Percentiles rank a stretch among this genome's conserved stretches.
Evolutionary conservation across 2,797 vertebrate species (phyloP).

Genomic region (Synaphobranchus kaupii): DNA sequence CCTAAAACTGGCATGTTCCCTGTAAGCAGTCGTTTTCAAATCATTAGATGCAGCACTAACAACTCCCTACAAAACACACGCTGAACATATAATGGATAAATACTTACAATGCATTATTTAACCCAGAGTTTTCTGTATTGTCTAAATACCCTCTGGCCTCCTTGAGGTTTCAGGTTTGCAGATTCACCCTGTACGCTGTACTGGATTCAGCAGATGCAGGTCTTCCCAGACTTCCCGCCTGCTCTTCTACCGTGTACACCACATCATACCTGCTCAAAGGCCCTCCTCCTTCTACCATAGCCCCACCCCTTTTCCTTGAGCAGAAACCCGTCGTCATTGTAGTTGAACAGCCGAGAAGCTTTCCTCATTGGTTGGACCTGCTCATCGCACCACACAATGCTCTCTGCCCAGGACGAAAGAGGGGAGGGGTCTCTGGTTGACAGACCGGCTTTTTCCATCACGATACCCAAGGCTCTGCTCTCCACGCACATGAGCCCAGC

Average conservation of each 20-base stretch:
- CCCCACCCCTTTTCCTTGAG: slow-evolving; percentile 34
- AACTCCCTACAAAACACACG: background rate
- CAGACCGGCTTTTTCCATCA: background rate
- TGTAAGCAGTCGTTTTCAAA: background rate
- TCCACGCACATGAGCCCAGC: background rate
- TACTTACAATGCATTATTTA: slow-evolving; percentile 72
- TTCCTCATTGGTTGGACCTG: background rate
- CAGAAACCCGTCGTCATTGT: background rate
- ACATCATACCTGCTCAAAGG: slow-evolving; percentile 73
- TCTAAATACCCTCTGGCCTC: background rate
- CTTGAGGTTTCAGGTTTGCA: background rate
- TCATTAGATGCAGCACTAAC: background rate
- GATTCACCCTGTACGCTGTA: background rate
- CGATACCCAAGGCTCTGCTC: background rate
- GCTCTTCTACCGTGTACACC: slow-evolving; percentile 49
- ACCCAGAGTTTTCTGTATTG: background rate
- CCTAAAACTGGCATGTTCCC: slow-evolving; percentile 30
- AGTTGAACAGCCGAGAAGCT: background rate
- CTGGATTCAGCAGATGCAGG: slow-evolving; percentile 27
- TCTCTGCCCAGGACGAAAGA: background rate
- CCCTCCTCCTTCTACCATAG: slow-evolving; percentile 48
- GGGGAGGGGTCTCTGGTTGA: background rate
- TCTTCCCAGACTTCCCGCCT: slow-evolving; percentile 24
- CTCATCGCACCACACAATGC: background rate
- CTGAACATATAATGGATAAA: background rate